Conservation (phyloP, 2,797 vertebrate genomes). For the Adrianichthys oophorus region DNA sequence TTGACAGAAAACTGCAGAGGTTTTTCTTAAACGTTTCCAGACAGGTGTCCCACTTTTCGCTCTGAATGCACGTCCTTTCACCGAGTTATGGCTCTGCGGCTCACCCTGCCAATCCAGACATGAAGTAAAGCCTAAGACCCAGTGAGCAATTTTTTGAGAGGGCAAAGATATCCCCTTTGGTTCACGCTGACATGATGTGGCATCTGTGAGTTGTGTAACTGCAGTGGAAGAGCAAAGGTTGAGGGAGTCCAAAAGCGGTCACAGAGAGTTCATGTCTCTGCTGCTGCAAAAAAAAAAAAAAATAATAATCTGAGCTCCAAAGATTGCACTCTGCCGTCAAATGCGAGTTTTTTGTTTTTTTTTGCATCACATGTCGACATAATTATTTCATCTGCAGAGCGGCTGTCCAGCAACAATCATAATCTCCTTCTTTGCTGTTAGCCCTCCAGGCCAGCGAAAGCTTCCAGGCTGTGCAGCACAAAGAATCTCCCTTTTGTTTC, state of each 20-base stretch:
- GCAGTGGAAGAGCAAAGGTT: constrained; percentile 46
- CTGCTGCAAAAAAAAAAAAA: neutral
- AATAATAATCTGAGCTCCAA: constrained; percentile 40
- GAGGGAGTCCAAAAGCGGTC: constrained; percentile 46
- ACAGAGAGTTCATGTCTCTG: constrained; percentile 53
- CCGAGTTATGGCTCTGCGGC: constrained; percentile 11
- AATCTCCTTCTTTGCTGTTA: constrained; percentile 12
- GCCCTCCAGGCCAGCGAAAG: neutral
- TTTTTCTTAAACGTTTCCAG: neutral
- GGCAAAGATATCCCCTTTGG: constrained; percentile 32
- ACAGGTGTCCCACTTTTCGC: neutral
- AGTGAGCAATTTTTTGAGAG: constrained; percentile 21
- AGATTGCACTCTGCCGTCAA: constrained; percentile 17
- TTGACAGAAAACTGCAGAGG: too few species aligned
- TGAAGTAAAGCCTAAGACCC: constrained; percentile 31
- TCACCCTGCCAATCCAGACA: constrained; percentile 30
- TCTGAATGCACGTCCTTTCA: neutral
- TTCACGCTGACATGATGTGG: constrained; percentile 47
- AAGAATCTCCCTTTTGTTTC: neutral
- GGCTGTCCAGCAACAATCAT: constrained; percentile 8
- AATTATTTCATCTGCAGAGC: constrained; percentile 8
- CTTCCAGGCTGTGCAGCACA: neutral
- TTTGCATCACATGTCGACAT: neutral
- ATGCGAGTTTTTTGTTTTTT: neutral
- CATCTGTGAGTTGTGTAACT: constrained; percentile 61